Conservation (phyloP, 2,888 invertebrate genomes). For the Limenitis camilla region DNA sequence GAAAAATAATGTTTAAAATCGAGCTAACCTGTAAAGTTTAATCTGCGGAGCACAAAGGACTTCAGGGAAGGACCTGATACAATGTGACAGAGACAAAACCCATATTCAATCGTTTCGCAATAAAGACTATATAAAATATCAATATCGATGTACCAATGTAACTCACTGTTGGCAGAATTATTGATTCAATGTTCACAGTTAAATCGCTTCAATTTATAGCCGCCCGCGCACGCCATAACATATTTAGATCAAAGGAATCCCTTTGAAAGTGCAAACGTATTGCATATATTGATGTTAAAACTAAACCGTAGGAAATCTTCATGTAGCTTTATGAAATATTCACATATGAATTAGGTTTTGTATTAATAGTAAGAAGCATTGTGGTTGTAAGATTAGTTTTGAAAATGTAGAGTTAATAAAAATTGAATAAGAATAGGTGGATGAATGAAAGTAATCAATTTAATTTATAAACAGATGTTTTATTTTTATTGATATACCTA, state of each 20-base stretch:
- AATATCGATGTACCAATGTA: constrained; percentile 31
- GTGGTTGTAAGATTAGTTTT: too few species aligned
- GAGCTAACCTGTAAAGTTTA: too few species aligned
- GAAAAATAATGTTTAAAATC: too few species aligned
- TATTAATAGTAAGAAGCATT: too few species aligned
- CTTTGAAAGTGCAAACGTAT: constrained; percentile 31
- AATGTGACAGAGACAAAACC: constrained; percentile 17
- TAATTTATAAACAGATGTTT: too few species aligned
- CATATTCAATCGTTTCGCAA: constrained; percentile 28
- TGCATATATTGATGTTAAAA: constrained; percentile 25
- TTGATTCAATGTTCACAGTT: constrained; percentile 36
- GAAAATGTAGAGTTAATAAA: too few species aligned
- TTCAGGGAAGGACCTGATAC: background rate
- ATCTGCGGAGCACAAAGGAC: too few species aligned
- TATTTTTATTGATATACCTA: too few species aligned
- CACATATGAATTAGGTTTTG: too few species aligned
- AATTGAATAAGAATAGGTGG: too few species aligned
- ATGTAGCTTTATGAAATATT: too few species aligned
- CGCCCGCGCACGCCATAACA: constrained; percentile 33
- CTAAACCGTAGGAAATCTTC: constrained; percentile 15
- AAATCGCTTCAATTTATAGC: constrained; percentile 44
- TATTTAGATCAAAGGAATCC: constrained; percentile 43
- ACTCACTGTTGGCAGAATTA: constrained; percentile 42
- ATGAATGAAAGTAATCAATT: too few species aligned
- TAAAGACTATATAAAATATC: constrained; percentile 33